phyloP scores from a whole-genome alignment of 2,888 invertebrate species.

The Meiosimyza platycephala region DNA sequence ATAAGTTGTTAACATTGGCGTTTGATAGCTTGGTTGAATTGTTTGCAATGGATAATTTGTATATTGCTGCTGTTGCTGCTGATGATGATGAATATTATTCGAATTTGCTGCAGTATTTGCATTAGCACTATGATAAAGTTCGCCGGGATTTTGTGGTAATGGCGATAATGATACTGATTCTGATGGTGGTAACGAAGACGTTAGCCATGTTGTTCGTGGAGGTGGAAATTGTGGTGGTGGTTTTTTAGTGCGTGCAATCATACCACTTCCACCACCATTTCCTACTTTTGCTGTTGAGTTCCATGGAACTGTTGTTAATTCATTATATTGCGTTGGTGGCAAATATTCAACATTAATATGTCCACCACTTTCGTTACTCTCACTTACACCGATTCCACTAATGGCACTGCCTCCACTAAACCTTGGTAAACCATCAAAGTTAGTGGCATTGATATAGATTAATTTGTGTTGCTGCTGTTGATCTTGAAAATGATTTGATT shows the following conservation, averaged over 20 bases:
- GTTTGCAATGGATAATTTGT: constrained; percentile 38
- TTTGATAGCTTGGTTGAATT: constrained; percentile 39
- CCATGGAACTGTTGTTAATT: constrained; percentile 54
- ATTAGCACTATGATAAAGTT: constrained; percentile 23
- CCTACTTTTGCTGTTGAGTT: constrained; percentile 32
- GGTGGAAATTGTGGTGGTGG: constrained; percentile 59
- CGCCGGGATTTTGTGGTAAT: constrained; percentile 31
- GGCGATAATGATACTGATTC: constrained; percentile 38
- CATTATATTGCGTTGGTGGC: constrained; percentile 47
- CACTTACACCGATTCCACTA: constrained; percentile 28
- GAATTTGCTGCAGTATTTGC: constrained; percentile 17
- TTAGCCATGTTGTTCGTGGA: constrained; percentile 53
- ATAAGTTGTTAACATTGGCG: constrained; percentile 40
- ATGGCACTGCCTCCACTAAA: not conserved
- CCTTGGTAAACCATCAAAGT: constrained; percentile 45
- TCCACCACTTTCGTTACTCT: constrained; percentile 42
- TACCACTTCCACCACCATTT: constrained; percentile 28
- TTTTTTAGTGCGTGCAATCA: constrained; percentile 47
- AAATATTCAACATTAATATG: constrained; percentile 44
- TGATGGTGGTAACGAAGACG: constrained; percentile 46
- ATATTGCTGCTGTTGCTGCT: constrained; percentile 29
- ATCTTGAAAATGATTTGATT: constrained; percentile 27
- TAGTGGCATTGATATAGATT: constrained; percentile 52
- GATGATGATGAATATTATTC: constrained; percentile 28
- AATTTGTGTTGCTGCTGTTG: constrained; percentile 51